Percentiles rank a stretch among this genome's conserved stretches.
These are phyloP conservation scores for Todus mexicanus DNA, from an alignment of 2,797 vertebrate species.

Conservation along the genomic window DNA sequence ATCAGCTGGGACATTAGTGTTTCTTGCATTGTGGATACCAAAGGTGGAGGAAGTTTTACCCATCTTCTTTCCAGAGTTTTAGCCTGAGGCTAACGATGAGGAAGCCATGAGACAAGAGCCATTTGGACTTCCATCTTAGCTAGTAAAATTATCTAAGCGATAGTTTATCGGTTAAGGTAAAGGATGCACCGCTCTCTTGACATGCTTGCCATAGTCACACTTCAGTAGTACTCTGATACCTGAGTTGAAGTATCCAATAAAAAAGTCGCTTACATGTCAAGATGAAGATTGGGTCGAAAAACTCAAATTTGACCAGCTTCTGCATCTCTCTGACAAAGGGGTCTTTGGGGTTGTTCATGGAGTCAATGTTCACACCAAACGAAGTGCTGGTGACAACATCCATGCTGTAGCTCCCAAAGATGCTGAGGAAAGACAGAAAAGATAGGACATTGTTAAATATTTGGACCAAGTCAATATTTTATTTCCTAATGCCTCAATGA, in stretches of 20 bases:
- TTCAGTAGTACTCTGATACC: not conserved
- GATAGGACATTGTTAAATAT: not conserved
- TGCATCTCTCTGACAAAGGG: constrained; percentile 73
- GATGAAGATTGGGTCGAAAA: constrained; percentile 28
- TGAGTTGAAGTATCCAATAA: not conserved
- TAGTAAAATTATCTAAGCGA: not conserved
- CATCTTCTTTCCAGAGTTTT: not conserved
- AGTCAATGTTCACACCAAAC: constrained; percentile 81
- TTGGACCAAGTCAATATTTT: not conserved
- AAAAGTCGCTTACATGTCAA: not conserved
- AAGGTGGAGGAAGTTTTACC: not conserved
- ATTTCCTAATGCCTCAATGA: not conserved
- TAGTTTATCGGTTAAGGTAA: not conserved
- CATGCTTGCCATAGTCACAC: not conserved
- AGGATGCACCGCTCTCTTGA: not conserved
- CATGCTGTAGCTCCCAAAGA: constrained; percentile 80
- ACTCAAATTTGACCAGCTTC: constrained; percentile 73
- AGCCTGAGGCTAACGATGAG: not conserved
- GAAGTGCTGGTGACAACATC: constrained; percentile 81
- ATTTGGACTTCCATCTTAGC: not conserved
- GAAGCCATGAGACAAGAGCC: not conserved
- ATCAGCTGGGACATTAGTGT: not conserved
- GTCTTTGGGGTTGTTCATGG: constrained; percentile 80
- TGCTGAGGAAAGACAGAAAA: constrained; percentile 53
- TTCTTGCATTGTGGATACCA: not conserved